These are phyloP conservation scores for Urocynchramus pylzowi DNA, from an alignment of 2,113 vertebrate genomes.

Conservation along the genomic window DNA sequence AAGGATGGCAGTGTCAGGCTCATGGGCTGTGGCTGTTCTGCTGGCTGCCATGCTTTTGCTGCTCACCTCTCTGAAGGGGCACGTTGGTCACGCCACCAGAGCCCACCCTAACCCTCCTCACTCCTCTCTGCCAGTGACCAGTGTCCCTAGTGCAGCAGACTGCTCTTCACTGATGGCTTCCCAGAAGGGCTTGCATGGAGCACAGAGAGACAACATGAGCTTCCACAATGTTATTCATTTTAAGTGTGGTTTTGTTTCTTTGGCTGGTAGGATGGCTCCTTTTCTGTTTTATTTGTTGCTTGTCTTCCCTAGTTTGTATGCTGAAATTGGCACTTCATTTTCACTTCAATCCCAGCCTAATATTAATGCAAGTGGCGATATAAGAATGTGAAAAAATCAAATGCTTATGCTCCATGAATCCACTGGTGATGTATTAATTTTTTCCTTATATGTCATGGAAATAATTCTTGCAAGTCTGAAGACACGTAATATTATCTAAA, in stretches of 20 bases:
- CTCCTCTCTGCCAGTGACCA: not conserved
- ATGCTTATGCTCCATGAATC: not conserved
- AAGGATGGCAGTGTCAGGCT: not conserved
- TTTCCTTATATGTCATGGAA: slow-evolving; percentile 35
- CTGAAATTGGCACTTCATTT: slow-evolving; percentile 59
- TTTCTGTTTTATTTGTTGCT: not conserved
- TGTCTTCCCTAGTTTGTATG: slow-evolving; percentile 31
- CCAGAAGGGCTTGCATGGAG: not conserved
- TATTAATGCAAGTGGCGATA: not conserved
- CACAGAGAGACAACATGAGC: rapidly evolving
- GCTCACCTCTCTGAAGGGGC: rapidly evolving
- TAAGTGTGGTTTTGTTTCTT: not conserved
- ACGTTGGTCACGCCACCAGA: rapidly evolving
- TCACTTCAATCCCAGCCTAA: slow-evolving; percentile 5
- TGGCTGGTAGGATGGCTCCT: not conserved
- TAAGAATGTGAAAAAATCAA: slow-evolving; percentile 48
- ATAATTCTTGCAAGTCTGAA: not conserved
- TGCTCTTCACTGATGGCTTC: not conserved
- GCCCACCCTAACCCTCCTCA: not conserved
- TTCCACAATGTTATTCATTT: not conserved
- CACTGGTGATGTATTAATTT: slow-evolving; percentile 42
- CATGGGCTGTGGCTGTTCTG: not conserved
- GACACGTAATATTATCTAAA: not conserved
- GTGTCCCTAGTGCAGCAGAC: not conserved
- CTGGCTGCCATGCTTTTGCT: not conserved